A percentile compares a stretch with the other conserved stretches of the same genome.
phyloP scores from a whole-genome alignment of 2,113 vertebrate species.

The Phalacrocorax brasilianus region DNA sequence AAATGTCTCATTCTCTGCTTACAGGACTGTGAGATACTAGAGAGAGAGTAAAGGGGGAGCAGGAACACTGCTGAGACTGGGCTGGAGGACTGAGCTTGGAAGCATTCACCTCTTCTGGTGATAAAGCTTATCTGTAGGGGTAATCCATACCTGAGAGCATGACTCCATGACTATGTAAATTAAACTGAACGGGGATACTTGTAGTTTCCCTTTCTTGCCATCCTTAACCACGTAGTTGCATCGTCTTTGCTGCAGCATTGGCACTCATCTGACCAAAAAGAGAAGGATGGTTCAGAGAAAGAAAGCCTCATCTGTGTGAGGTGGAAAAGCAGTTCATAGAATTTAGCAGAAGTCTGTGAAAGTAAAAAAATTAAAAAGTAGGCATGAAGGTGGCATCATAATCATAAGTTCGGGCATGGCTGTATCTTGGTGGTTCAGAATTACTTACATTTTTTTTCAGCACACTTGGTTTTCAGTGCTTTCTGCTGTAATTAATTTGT shows the following conservation, averaged over 20 bases:
- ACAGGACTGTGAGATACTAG: neutral
- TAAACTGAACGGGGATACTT: neutral
- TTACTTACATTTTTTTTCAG: neutral
- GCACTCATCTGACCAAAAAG: neutral
- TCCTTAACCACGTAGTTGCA: neutral
- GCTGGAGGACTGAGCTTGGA: neutral
- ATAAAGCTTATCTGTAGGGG: neutral
- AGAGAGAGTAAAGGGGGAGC: neutral
- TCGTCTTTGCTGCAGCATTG: neutral
- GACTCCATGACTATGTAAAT: neutral
- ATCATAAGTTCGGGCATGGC: neutral
- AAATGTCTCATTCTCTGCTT: neutral
- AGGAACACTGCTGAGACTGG: neutral
- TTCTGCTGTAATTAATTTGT: neutral
- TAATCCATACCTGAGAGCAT: neutral
- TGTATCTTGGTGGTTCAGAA: neutral
- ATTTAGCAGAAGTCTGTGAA: neutral
- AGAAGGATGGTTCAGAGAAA: neutral
- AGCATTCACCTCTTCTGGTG: neutral
- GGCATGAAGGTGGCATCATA: neutral
- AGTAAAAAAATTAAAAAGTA: neutral
- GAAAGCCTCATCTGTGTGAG: neutral
- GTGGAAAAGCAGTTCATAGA: neutral
- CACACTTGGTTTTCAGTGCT: neutral
- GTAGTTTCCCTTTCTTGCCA: neutral